Evolutionary conservation across 2,113 vertebrate genomes (phyloP), one percentile per base, ranked within the genome.

Genomic region (Barnardius zonarius): DNA sequence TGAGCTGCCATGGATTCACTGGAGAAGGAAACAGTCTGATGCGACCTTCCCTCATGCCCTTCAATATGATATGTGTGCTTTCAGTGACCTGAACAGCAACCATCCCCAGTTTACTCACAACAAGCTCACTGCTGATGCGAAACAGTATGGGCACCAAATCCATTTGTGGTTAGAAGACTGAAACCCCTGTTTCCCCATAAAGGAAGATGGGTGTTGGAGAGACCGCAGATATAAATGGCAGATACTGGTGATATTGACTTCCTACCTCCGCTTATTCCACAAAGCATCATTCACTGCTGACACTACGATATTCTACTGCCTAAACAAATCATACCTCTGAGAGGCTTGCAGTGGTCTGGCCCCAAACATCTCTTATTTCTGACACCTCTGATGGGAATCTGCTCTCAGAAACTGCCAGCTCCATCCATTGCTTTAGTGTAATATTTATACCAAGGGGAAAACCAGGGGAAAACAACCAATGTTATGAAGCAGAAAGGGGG

Each of bases 61-160:
- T 41, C 33, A 39, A 43, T 13, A n/a, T 0, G 1, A 54, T 7
- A 61, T 0, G 0, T 48, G 63, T 81, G 49, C 4, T 69, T 18
- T 73, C 48, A 69, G 35, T 14, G 37, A 86, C 17, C 33, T 39
- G 49, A 77, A 52, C 16, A 80, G 25, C 15, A 64, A 27, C 48
- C 59, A 37, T 62, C 51, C 31, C 17, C 59, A n/a, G 7, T 79
- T 95, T 27, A 84, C 39, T 64, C 62, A 90, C 63, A 54, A 79
- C 18, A 66, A 88, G 57, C 57, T 61, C 35, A n/a, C 27, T 61
- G 57, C 31, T 49, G 68, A 70, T 48, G n/a, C 0, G 0, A 59
- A 79, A 46, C 31, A 64, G 51, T 28, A 69, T 0, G 0, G 35
- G 18, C 13, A 41, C 13, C 18, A 41, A 44, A 62, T 31, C n/a